phyloP scores from a whole-genome alignment of 2,888 invertebrate genomes.

The Stictocephala bisonia region DNA sequence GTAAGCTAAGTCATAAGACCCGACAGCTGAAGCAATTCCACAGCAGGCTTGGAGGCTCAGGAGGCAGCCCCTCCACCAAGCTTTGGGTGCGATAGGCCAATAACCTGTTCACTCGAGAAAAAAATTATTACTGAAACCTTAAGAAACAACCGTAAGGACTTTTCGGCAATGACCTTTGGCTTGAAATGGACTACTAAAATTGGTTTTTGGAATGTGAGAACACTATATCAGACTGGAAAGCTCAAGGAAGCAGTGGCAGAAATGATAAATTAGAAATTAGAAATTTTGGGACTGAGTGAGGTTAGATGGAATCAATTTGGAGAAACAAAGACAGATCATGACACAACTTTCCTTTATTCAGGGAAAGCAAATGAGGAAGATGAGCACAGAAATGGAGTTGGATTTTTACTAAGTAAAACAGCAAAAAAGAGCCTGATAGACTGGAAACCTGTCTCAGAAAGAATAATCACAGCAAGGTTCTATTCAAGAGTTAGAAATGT shows the following conservation, averaged over 20 bases:
- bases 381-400: slow-evolving; percentile 35
- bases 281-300: slow-evolving; percentile 19
- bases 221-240: slow-evolving; percentile 14
- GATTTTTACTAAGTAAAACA: slow-evolving; percentile 14
- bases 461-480: slow-evolving; percentile 23
- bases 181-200: slow-evolving; percentile 31
- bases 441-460: slow-evolving; percentile 28
- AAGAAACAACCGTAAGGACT: slow-evolving; percentile 17
- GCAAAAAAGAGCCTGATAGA: slow-evolving; percentile 25
- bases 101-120: slow-evolving; percentile 28
- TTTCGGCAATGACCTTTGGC: slow-evolving; percentile 15
- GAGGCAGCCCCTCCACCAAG: too few species aligned
- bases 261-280: slow-evolving; percentile 15
- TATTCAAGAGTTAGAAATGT: slow-evolving; percentile 12
- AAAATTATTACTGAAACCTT: slow-evolving; percentile 26
- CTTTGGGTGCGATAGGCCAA: slow-evolving; percentile 32
- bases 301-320: slow-evolving; percentile 9
- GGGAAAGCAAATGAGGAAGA: slow-evolving; percentile 27
- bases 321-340: background rate
- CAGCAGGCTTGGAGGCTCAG: slow-evolving; percentile 32
- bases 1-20: too few species aligned
- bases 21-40: too few species aligned
- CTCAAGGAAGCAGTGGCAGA: slow-evolving; percentile 17
- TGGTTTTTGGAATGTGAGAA: slow-evolving; percentile 29
- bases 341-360: slow-evolving; percentile 10